These are phyloP conservation scores for Poecilus cupreus DNA, from an alignment of 2,888 invertebrate genomes.

Conservation along the genomic window DNA sequence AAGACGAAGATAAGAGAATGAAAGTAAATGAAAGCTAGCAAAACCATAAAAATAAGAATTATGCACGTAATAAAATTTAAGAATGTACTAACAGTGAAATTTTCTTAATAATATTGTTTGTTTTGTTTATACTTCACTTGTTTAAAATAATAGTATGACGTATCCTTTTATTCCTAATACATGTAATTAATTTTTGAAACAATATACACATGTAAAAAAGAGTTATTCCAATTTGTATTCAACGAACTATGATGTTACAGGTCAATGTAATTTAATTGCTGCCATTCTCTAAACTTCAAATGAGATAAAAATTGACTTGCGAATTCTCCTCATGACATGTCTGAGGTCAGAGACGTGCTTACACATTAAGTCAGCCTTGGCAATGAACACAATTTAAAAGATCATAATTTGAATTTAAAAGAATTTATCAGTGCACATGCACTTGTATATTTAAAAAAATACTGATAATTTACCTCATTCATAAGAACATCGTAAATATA, in stretches of 20 bases:
- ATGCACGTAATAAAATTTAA: not conserved
- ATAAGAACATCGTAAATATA: too few species aligned
- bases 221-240: not conserved
- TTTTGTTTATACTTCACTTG: not conserved
- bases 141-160: conserved; percentile 20
- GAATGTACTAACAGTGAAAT: not conserved
- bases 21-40: conserved; percentile 19
- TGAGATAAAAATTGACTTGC: conserved; percentile 24
- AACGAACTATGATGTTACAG: not conserved
- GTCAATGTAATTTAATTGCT: conserved; percentile 29
- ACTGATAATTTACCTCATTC: too few species aligned
- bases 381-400: conserved; percentile 26
- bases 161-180: not conserved
- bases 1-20: not conserved
- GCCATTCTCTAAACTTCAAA: conserved; percentile 18
- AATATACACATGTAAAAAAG: not conserved
- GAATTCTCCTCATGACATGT: conserved; percentile 31
- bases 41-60: conserved; percentile 2
- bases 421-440: conserved; percentile 16
- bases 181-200: not conserved
- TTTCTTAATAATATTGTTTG: not conserved
- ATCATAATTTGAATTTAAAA: conserved; percentile 12
- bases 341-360: conserved; percentile 12
- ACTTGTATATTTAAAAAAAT: not conserved
- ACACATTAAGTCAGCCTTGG: conserved; percentile 33